Conservation (phyloP, 1,140 invertebrate genomes). For the Teleopsis dalmanni region DNA sequence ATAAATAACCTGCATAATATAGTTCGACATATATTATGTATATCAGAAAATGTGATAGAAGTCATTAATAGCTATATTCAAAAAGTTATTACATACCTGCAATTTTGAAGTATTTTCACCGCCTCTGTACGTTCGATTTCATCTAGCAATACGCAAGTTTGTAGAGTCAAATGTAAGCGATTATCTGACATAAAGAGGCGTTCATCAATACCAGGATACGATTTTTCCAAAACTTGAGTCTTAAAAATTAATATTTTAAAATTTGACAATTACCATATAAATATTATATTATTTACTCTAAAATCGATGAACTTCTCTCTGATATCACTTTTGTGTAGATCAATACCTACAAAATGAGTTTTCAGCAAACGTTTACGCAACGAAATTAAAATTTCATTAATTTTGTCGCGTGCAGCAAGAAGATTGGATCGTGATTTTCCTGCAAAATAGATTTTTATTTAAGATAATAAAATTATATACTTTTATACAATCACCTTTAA, state of each 20-base stretch:
- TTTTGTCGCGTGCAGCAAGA: constrained; percentile 25
- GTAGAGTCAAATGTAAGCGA: constrained; percentile 26
- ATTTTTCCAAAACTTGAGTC: constrained; percentile 22
- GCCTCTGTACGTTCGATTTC: constrained; percentile 26
- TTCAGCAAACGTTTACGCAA: constrained; percentile 29
- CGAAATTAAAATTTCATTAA: constrained; percentile 20
- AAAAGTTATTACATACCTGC: neutral
- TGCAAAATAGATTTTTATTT: constrained; percentile 9
- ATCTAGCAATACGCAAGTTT: constrained; percentile 28
- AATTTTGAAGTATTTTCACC: constrained; percentile 19
- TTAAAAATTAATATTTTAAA: too few relatives aligned
- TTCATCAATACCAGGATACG: constrained; percentile 29
- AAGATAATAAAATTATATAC: neutral
- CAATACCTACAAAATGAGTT: constrained; percentile 31
- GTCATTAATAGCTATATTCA: neutral
- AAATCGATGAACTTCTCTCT: constrained; percentile 19
- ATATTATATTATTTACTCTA: constrained; percentile 14
- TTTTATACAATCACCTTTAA: constrained; percentile 1
- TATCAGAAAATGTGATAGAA: neutral
- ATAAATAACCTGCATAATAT: too few relatives aligned
- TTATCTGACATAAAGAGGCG: constrained; percentile 23
- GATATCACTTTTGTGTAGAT: constrained; percentile 24
- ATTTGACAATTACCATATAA: too few relatives aligned
- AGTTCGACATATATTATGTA: too few relatives aligned
- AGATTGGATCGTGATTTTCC: constrained; percentile 26